phyloP scores from a whole-genome alignment of 1,140 invertebrate genomes.

The Pseudomyrmex sp. region DNA sequence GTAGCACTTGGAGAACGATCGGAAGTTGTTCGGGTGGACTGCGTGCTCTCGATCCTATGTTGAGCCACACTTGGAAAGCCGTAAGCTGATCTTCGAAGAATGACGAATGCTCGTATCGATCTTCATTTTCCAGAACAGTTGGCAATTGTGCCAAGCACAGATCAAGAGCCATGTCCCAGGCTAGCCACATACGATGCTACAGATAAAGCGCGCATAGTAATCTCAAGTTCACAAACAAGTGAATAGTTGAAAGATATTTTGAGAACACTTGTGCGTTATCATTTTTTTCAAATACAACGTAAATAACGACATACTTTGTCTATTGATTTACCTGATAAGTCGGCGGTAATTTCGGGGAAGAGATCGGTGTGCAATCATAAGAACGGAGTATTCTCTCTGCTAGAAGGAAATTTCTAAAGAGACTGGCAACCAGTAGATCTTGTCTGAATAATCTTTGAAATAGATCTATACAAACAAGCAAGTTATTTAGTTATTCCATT shows the following conservation, averaged over 20 bases:
- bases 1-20: slow-evolving; percentile 98
- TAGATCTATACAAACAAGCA: slow-evolving; percentile 88
- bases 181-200: slow-evolving; percentile 95
- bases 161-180: slow-evolving; percentile 99
- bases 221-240: neutral
- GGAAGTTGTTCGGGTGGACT: slow-evolving; percentile 98
- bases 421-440: slow-evolving; percentile 98
- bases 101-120: slow-evolving; percentile 91
- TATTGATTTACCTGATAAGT: slow-evolving; percentile 90
- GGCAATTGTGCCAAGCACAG: slow-evolving; percentile 96
- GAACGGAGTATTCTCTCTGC: slow-evolving; percentile 98
- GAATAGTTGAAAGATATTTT: neutral
- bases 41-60: slow-evolving; percentile 91
- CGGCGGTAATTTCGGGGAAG: slow-evolving; percentile 94
- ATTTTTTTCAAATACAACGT: neutral
- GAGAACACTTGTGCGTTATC: neutral
- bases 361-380: slow-evolving; percentile 98
- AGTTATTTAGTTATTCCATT: slow-evolving; percentile 35
- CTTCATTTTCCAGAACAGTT: slow-evolving; percentile 88
- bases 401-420: slow-evolving; percentile 98
- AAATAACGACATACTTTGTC: neutral
- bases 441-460: slow-evolving; percentile 99
- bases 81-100: slow-evolving; percentile 99
- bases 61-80: slow-evolving; percentile 99
- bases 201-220: slow-evolving; percentile 17